Base-by-base conservation (phyloP, 1,140 invertebrate species). In the Calliphora vicina region DNA sequence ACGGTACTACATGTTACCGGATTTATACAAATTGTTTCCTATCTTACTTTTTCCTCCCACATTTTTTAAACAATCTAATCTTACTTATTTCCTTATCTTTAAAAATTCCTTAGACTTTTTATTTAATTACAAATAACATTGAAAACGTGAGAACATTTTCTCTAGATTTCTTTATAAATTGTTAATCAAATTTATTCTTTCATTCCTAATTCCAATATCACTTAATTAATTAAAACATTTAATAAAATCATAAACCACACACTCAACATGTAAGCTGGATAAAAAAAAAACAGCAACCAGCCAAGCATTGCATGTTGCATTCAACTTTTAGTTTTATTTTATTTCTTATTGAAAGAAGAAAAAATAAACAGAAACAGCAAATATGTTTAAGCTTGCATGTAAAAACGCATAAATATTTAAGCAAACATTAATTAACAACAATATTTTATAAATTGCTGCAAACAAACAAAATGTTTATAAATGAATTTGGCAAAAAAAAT, bases 341-440 rank as follows among this genome's bases (percentile, higher is more conserved):
- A 5, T 35, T 8, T 35, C 35, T 35, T 35, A 35, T 35, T 35
- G 35, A 17, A 50, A 50, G 45, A 9, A 50, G 15, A 50, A 50
- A 50, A 12, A 50, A 17, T 15, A 50, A 50, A 50, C 10, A 35
- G 35, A 35, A 1, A 57, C 1, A 6, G 13, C 50, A 23, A 67
- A 67, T 67, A 67, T 20, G 20, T 23, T 3, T n/a, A 67, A 23
- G 61, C 61, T 23, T 67, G 20, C 61, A 25, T 67, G 61, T 67
- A 67, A 23, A 67, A 67, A 67, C 61, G 61, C 61, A 67, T 67
- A 67, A 67, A 67, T 67, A 67, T 67, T 67, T 67, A 67, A 67
- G n/a, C n/a, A 67, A 67, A 67, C 61, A 67, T 67, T 67, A 67
- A 67, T 67, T 67, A 67, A 23, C 23, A 23, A 23, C 20, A 67